Percentiles rank a stretch among this genome's conserved stretches.
Evolutionary conservation across 2,797 vertebrate genomes (phyloP).

Genomic region (Macroramphosus scolopax): DNA sequence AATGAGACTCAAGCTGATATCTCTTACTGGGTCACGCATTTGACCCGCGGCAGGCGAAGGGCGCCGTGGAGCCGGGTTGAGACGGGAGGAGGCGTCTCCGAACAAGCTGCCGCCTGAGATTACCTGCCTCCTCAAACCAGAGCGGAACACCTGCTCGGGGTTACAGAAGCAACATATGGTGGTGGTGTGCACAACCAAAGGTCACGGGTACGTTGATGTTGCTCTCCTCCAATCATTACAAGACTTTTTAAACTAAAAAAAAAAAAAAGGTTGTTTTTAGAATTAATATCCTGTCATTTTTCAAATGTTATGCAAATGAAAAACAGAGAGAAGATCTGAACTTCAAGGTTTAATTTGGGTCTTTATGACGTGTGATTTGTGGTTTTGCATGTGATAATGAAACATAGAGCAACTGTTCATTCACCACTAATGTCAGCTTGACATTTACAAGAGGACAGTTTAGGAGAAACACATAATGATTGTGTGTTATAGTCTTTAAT

Average conservation of each 20-base stretch:
- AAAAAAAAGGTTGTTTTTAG: too few species aligned
- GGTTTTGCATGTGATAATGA: too few species aligned
- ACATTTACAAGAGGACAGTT: too few species aligned
- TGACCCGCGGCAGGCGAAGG: constrained; percentile 8
- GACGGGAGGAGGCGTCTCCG: neutral
- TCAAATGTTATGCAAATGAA: too few species aligned
- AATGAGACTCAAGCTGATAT: constrained; percentile 45
- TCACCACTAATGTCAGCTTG: too few species aligned
- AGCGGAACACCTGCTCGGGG: constrained; percentile 37
- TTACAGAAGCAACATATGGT: constrained; percentile 52
- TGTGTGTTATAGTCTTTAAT: too few species aligned
- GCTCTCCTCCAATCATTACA: neutral
- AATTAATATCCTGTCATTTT: too few species aligned
- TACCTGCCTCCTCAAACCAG: constrained; percentile 29
- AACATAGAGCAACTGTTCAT: too few species aligned
- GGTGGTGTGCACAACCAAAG: too few species aligned
- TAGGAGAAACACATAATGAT: too few species aligned
- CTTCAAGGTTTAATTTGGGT: constrained; percentile 7
- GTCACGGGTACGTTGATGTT: constrained; percentile 28
- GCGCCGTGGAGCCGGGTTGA: constrained; percentile 12
- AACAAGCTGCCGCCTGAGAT: constrained; percentile 31
- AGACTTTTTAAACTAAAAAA: too few species aligned
- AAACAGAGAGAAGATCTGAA: constrained; percentile 6
- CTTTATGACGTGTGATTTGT: too few species aligned
- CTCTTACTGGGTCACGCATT: constrained; percentile 23